phyloP scores from a whole-genome alignment of 2,888 invertebrate genomes.

The Petrolisthes manimaculis region DNA sequence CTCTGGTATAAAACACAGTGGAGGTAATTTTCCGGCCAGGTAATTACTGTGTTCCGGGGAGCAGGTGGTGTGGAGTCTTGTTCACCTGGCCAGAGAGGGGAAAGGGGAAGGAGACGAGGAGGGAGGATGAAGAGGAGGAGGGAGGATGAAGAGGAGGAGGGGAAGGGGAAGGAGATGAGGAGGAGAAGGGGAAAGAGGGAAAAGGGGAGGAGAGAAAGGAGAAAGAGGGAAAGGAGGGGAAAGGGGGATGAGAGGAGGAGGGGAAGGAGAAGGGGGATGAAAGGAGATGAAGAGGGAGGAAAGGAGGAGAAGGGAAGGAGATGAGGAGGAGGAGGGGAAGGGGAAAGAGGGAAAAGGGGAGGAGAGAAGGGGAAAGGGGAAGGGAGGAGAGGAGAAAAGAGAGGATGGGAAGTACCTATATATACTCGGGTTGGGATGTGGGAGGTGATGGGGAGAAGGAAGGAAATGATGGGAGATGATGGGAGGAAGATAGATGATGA shows the following conservation, averaged over 20 bases:
- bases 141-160: not conserved
- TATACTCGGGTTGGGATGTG: no score
- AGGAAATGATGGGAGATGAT: no score
- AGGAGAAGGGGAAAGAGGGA: not conserved
- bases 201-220: not conserved
- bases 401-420: no score
- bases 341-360: not conserved
- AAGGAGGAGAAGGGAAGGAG: not conserved
- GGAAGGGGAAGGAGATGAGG: not conserved
- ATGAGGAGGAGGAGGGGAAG: not conserved
- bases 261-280: not conserved
- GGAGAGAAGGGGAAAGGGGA: not conserved
- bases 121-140: not conserved
- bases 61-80: not conserved
- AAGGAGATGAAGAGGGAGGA: not conserved
- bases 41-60: not conserved
- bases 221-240: not conserved
- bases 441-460: no score
- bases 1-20: not conserved
- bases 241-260: not conserved
- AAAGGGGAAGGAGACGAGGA: not conserved
- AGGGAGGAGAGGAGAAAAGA: not conserved
- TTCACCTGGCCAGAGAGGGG: conserved; percentile 15
- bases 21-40: not conserved
- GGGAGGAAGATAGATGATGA: no score